Conservation (phyloP, 2,797 vertebrate genomes). For the Eutrigla gurnardus region DNA sequence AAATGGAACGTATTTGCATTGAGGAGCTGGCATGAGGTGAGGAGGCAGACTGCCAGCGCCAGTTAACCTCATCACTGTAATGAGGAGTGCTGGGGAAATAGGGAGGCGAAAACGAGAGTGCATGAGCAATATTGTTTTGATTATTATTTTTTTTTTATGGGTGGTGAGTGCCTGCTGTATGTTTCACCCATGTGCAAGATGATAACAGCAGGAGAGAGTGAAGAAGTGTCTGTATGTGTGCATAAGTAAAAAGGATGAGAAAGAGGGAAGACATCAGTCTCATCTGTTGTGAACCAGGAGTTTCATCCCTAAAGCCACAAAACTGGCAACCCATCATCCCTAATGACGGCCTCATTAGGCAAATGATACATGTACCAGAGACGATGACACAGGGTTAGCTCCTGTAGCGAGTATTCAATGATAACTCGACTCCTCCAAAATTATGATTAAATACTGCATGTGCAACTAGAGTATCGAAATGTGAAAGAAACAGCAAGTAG, state of each 20-base stretch:
- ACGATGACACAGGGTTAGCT: slow-evolving; percentile 6
- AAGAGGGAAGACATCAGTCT: slow-evolving; percentile 16
- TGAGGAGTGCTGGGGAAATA: slow-evolving; percentile 9
- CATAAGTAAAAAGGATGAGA: neutral
- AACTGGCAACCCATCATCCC: slow-evolving; percentile 43
- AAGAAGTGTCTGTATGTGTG: neutral
- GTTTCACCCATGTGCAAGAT: neutral
- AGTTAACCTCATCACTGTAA: slow-evolving; percentile 17
- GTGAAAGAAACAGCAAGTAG: neutral
- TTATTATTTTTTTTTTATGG: neutral
- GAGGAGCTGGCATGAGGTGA: neutral
- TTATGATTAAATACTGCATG: slow-evolving; percentile 17
- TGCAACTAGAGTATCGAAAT: neutral
- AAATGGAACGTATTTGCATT: slow-evolving; percentile 23
- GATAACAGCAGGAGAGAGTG: neutral
- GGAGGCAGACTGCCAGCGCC: neutral
- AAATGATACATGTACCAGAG: slow-evolving; percentile 36
- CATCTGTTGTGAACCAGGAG: slow-evolving; percentile 31
- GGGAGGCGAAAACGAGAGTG: neutral
- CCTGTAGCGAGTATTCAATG: slow-evolving; percentile 11
- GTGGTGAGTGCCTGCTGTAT: neutral
- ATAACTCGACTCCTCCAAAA: slow-evolving; percentile 13
- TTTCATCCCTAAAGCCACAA: slow-evolving; percentile 43
- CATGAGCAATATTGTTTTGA: slow-evolving; percentile 4
- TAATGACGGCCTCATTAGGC: slow-evolving; percentile 52